Evolutionary conservation across 1,140 invertebrate genomes (phyloP), one percentile per base, ranked within the genome.

Genomic region (Heliconius hermathena): DNA sequence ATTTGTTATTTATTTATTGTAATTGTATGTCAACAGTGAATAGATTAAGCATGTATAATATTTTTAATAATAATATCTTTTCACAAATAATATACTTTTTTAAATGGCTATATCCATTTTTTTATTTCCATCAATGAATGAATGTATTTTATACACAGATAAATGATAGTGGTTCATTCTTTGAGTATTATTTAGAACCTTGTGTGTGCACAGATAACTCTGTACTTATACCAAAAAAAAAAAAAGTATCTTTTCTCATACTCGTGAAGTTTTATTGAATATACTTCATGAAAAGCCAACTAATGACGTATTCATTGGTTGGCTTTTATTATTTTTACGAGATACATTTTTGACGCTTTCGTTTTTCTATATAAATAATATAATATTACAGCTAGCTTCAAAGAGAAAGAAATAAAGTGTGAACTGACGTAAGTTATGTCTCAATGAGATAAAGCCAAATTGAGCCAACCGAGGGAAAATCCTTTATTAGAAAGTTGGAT

Each of bases 371-470:
- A 33, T 74, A 38, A 78, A 33, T 74, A 38, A 78, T 78, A 52
- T 72, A 73, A 73, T 78, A 78, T 78, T 54, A 78, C 52, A 26
- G 33, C 72, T 78, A 13, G 71, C 76, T 73, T 73, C 71, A 73
- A 60, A 73, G 76, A 29, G 49, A 70, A 78, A 52, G 76, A 78
- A 78, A 78, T 72, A 78, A 78, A 71, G 76, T 77, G 76, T 72
- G 70, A 77, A 77, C 70, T 72, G 66, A 77, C 71, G 76, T 77
- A 77, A 77, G 76, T 77, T 77, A 77, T 77, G 76, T 77, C 70
- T 52, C 76, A 77, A 77, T 77, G 76, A 77, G 66, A 77, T 77
- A 77, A 77, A 73, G 76, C 76, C 46, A 77, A 77, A 77, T 77
- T 77, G 76, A 73, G 76, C 76, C 70, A 73, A 77, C 74, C 60